phyloP scores from a whole-genome alignment of 2,888 invertebrate species.

The Drosophila neonasuta region DNA sequence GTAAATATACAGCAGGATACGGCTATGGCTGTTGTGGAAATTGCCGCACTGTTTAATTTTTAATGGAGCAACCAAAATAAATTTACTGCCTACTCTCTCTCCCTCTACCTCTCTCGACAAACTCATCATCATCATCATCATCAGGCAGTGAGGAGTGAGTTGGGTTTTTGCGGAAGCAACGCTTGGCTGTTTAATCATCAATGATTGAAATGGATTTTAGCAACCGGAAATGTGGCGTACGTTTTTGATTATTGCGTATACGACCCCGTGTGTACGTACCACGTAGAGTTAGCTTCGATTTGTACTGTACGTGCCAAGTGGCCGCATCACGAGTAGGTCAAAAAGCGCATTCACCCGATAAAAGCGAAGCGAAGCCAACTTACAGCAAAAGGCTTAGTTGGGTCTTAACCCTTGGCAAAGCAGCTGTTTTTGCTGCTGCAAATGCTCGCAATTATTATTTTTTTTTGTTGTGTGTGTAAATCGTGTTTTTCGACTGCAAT shows the following conservation, averaged over 20 bases:
- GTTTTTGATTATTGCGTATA: conserved; percentile 42
- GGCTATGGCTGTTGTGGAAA: conserved; percentile 23
- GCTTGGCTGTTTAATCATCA: conserved; percentile 71
- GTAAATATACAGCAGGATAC: conserved; percentile 49
- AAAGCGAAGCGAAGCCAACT: conserved; percentile 23
- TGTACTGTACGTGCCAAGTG: conserved; percentile 47
- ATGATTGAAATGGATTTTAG: conserved; percentile 68
- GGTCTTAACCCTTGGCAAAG: conserved; percentile 5
- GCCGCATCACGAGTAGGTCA: conserved; percentile 51
- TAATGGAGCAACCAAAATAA: conserved; percentile 64
- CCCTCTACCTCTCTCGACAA: conserved; percentile 16
- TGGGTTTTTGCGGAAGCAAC: conserved; percentile 12
- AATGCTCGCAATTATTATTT: conserved; percentile 48
- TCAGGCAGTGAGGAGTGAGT: neutral
- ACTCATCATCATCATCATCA: conserved; percentile 34
- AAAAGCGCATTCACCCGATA: conserved; percentile 70
- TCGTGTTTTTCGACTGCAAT: conserved; percentile 40
- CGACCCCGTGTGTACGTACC: neutral
- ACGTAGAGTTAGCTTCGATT: neutral
- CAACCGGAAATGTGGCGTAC: conserved; percentile 48
- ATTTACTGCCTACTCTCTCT: conserved; percentile 50
- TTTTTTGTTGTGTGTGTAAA: neutral
- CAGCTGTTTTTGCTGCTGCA: conserved; percentile 12
- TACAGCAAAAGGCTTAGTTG: conserved; percentile 7
- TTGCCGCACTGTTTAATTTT: conserved; percentile 61